phyloP scores from a whole-genome alignment of 2,888 invertebrate genomes.

The Cryptus viduatorius region DNA sequence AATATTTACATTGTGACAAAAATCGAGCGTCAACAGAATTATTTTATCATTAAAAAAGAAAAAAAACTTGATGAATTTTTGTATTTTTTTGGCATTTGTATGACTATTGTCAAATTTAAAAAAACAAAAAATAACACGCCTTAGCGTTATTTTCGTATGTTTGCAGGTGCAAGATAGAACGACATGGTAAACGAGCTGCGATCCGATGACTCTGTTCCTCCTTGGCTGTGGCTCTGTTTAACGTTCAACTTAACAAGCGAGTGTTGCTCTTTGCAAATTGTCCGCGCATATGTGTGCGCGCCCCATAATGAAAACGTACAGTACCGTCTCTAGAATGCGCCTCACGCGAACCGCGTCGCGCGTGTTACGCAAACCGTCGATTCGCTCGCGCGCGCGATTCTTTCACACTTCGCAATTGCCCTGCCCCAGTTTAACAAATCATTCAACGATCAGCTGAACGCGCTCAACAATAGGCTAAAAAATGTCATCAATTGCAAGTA shows the following conservation, averaged over 20 bases:
- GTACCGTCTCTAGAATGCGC: slow-evolving; percentile 20
- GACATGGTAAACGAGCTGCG: neutral
- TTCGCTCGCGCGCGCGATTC: slow-evolving; percentile 50
- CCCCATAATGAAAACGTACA: slow-evolving; percentile 41
- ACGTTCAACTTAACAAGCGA: slow-evolving; percentile 61
- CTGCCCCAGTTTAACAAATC: slow-evolving; percentile 63
- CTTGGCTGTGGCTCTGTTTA: slow-evolving; percentile 54
- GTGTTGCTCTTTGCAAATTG: slow-evolving; percentile 46
- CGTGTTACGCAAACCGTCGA: slow-evolving; percentile 63
- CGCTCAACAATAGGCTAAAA: no score
- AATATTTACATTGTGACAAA: no score
- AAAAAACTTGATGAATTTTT: no score
- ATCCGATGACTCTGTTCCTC: slow-evolving; percentile 37
- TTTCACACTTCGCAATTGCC: slow-evolving; percentile 17
- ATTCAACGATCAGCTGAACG: slow-evolving; percentile 30
- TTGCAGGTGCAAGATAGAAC: neutral
- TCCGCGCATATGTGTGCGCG: slow-evolving; percentile 1
- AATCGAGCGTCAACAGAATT: no score
- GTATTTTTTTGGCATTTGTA: no score
- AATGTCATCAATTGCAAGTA: no score
- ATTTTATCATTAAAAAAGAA: no score
- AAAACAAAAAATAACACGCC: neutral
- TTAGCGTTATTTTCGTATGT: neutral
- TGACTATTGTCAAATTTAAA: neutral
- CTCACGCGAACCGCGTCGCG: slow-evolving; percentile 39